A percentile compares a stretch with the other conserved stretches of the same genome.
These are phyloP conservation scores for Rhea pennata DNA, from an alignment of 2,113 vertebrate species.

Conservation along the genomic window DNA sequence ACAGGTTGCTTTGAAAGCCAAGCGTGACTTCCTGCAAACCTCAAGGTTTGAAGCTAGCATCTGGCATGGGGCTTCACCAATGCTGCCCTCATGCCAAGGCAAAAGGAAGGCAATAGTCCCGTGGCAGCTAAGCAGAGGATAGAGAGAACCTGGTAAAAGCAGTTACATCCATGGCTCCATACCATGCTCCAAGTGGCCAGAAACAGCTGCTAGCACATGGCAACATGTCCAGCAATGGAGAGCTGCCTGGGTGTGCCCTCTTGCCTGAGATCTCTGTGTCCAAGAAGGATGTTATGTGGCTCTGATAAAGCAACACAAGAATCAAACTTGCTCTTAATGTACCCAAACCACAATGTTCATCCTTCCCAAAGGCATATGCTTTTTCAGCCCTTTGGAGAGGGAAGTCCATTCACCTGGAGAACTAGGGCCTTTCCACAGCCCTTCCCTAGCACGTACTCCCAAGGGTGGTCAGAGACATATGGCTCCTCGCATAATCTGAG, in stretches of 20 bases:
- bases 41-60: not conserved
- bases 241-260: not conserved
- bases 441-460: accelerated
- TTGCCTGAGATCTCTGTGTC: not conserved
- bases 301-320: not conserved
- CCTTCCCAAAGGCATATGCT: not conserved
- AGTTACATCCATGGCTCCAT: not conserved
- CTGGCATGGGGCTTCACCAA: not conserved
- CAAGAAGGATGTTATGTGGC: not conserved
- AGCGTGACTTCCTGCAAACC: accelerated
- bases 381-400: not conserved
- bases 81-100: not conserved
- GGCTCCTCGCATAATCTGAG: not conserved
- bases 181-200: not conserved
- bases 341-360: not conserved
- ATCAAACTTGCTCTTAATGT: not conserved
- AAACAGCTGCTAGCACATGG: not conserved
- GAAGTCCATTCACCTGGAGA: not conserved
- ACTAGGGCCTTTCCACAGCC: not conserved
- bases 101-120: not conserved
- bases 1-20: not conserved
- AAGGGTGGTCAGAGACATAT: accelerated
- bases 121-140: not conserved
- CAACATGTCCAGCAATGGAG: accelerated
- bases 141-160: not conserved